These are phyloP conservation scores for Psephotus haematonotus DNA, from an alignment of 2,113 vertebrate species.

Conservation along the genomic window DNA sequence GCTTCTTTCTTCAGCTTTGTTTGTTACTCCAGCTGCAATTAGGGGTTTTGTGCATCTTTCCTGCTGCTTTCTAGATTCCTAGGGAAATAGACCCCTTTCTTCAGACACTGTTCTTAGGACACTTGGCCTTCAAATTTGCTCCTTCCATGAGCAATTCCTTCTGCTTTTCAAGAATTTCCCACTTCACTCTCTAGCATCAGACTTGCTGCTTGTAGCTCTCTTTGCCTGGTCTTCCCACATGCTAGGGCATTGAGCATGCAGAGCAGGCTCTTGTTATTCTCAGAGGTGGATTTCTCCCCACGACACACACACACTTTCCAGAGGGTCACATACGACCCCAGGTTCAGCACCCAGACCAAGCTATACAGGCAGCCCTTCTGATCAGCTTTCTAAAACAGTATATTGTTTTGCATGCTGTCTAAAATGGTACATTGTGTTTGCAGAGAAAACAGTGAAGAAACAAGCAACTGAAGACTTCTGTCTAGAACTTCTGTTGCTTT, in stretches of 20 bases:
- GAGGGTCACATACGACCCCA: background rate
- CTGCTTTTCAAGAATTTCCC: background rate
- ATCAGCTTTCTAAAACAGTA: background rate
- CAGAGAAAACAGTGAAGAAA: background rate
- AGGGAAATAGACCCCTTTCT: background rate
- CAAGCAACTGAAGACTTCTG: background rate
- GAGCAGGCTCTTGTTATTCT: background rate
- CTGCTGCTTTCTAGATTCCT: background rate
- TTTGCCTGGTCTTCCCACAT: background rate
- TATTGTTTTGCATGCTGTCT: background rate
- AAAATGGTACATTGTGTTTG: background rate
- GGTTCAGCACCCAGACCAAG: background rate
- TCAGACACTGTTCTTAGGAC: background rate
- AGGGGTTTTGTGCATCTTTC: background rate
- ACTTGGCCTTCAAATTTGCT: background rate
- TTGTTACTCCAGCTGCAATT: background rate
- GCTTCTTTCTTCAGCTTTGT: background rate
- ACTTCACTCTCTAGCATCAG: background rate
- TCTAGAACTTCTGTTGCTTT: background rate
- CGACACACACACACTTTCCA: background rate
- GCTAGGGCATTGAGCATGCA: accelerated
- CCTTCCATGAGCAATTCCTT: background rate
- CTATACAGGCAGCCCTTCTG: background rate
- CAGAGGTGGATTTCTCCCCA: accelerated
- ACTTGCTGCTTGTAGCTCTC: background rate